These are phyloP conservation scores for Digitonthophagus gazella DNA, from an alignment of 2,888 invertebrate species.

Conservation along the genomic window DNA sequence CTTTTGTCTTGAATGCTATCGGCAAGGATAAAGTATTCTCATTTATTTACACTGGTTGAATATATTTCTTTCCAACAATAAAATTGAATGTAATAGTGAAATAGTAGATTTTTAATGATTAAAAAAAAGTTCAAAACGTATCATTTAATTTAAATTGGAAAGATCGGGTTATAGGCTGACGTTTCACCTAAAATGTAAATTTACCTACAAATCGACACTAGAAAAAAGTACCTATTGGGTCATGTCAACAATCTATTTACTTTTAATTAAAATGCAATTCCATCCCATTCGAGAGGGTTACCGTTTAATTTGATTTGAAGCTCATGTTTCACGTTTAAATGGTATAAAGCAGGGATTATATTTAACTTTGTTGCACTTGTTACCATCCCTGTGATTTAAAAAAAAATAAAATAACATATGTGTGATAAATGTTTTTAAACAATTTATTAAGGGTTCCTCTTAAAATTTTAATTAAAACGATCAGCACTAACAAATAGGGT, in stretches of 20 bases:
- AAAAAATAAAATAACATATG: too few species aligned
- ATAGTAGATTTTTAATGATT: neutral
- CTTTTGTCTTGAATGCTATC: neutral
- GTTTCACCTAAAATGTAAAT: neutral
- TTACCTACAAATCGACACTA: neutral
- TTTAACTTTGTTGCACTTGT: neutral
- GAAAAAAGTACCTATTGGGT: neutral
- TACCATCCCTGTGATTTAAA: neutral
- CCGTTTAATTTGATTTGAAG: neutral
- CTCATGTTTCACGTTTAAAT: neutral
- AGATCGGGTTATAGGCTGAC: neutral
- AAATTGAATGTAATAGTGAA: too few species aligned
- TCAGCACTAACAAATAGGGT: too few species aligned
- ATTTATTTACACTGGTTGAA: too few species aligned
- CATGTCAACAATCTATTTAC: neutral
- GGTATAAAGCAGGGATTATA: neutral
- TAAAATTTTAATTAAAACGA: too few species aligned
- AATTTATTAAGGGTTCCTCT: too few species aligned
- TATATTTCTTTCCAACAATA: too few species aligned
- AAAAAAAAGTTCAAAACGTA: too few species aligned
- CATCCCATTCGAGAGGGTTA: neutral
- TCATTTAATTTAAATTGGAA: neutral
- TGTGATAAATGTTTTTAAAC: too few species aligned
- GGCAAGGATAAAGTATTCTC: too few species aligned
- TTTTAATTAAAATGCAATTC: neutral